Percentiles rank a stretch among this genome's conserved stretches.
phyloP scores from a whole-genome alignment of 2,113 vertebrate genomes.

The Sus scrofa region T2T-Sscrofa CM000824.6:72419501-72420000 shows the following conservation, averaged over 20 bases:
- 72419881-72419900: background rate
- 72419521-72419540: background rate
- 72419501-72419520: background rate
- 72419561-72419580: too few relatives aligned
- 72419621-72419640: too few relatives aligned
- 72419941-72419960: too few relatives aligned
- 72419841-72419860: conserved; percentile 11
- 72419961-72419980: too few relatives aligned
- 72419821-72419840: background rate
- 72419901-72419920: background rate
- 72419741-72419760: too few relatives aligned
- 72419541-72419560: background rate
- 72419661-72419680: too few relatives aligned
- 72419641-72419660: too few relatives aligned
- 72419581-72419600: too few relatives aligned
- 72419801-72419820: conserved; percentile 13
- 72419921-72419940: background rate
- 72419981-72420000: background rate
- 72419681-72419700: too few relatives aligned
- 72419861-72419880: background rate
- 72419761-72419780: background rate
- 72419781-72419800: background rate
- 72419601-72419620: too few relatives aligned
- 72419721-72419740: too few relatives aligned
- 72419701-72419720: too few relatives aligned